These are phyloP conservation scores for Lordiphosa clarofinis DNA, from an alignment of 1,140 invertebrate species.

Conservation along the genomic window DNA sequence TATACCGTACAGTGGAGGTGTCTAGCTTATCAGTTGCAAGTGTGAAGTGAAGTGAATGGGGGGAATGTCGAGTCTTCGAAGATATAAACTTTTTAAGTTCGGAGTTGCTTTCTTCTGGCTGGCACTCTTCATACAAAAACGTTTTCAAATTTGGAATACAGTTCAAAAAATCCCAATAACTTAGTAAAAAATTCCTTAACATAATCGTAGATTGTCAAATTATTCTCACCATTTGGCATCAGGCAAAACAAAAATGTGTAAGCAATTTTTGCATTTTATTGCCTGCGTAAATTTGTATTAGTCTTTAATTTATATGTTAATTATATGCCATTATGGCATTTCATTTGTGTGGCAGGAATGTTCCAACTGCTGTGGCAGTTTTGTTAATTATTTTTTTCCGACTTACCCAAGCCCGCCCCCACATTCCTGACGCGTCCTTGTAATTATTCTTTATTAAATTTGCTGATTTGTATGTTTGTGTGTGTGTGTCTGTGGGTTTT, in stretches of 20 bases:
- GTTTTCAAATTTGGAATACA: too few species aligned
- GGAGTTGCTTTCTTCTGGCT: too few species aligned
- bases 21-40: slow-evolving; percentile 9
- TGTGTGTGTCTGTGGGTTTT: not conserved
- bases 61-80: too few species aligned
- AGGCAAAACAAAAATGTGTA: slow-evolving; percentile 2
- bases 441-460: slow-evolving; percentile 77
- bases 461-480: slow-evolving; percentile 12
- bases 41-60: not conserved
- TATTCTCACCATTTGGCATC: not conserved
- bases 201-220: too few species aligned
- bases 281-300: slow-evolving; percentile 52
- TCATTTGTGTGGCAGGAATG: slow-evolving; percentile 26
- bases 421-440: slow-evolving; percentile 47
- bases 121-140: too few species aligned
- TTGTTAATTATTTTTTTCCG: slow-evolving; percentile 64
- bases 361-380: slow-evolving; percentile 46
- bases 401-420: slow-evolving; percentile 6
- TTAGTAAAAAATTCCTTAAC: too few species aligned
- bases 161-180: too few species aligned
- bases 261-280: slow-evolving; percentile 53
- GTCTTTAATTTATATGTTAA: slow-evolving; percentile 73
- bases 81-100: too few species aligned
- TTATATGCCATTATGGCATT: slow-evolving; percentile 48
- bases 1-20: slow-evolving; percentile 7